Base-by-base conservation (phyloP, 1,140 invertebrate genomes). In the Hylyphantes graminicola region DNA sequence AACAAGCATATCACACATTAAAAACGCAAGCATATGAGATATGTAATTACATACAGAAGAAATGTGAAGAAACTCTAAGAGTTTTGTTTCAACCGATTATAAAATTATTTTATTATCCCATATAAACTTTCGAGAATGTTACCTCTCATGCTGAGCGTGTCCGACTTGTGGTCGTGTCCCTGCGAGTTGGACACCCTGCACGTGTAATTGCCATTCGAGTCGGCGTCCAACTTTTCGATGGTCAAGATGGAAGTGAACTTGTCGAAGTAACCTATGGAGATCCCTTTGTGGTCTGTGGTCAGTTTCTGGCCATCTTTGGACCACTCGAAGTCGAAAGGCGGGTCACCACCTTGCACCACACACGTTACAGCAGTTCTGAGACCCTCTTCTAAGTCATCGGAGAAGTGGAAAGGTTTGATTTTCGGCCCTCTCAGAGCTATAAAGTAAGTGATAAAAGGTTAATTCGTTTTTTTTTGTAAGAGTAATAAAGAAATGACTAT, bases 361-460 rank as follows among this genome's bases (percentile, higher is more conserved):
- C 87, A 87, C 9, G 92, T 92, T 53, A 94, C 89, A 87, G 91
- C 90, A 53, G 90, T 90, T 85, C 91, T 90, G 81, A 91, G 94
- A 54, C 94, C 94, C 8, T 21, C 15, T 1, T 57, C 72, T 13
- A 74, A 13, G 2, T 74, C 72, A 9, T 55, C 57, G n/a, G 72
- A 74, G 19, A 74, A 74, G 13, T 59, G 72, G 10, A 74, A 57
- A 2, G 54, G 48, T 48, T 74, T 74, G 4, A 74, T 35, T 74
- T 87, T 93, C 92, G 68, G 93, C 91, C 76, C 94, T 92, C 51
- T 92, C 4, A 51, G 53, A 51, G 50, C 67, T 70, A 70, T n/a
- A 15, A 19, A 68, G n/a, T 17, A 0, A n/a, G 51, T 12, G 53
- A 7, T 9, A 8, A 0, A 51, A 35, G 0, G 12, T 50, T 53